A percentile compares a stretch with the other conserved stretches of the same genome.
Evolutionary conservation across 1,140 invertebrate genomes (phyloP).

Genomic region (Macrostomum lignano): DNA sequence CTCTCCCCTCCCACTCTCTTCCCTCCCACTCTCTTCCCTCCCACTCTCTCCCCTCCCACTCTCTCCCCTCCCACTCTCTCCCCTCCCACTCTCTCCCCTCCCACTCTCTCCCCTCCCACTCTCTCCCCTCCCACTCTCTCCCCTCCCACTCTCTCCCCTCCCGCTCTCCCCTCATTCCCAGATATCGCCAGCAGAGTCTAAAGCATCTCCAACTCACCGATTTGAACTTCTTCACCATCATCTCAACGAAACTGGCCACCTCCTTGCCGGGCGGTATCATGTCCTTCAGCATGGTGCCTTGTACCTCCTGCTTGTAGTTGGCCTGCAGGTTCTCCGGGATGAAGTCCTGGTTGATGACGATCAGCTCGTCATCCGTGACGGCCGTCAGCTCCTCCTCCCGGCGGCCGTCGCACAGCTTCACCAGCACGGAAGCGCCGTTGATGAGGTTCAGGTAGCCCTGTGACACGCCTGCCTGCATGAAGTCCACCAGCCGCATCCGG

Average conservation of each 20-base stretch:
- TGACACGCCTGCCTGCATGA: constrained; percentile 13
- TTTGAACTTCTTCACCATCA: constrained; percentile 13
- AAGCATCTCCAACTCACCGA: constrained; percentile 17
- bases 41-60: no score
- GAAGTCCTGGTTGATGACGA: constrained; percentile 1
- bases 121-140: no score
- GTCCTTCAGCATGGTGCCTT: constrained; percentile 10
- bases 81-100: no score
- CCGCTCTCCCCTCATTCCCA: no score
- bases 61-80: no score
- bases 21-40: no score
- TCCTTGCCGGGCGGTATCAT: constrained; percentile 13
- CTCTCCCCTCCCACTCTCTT: no score
- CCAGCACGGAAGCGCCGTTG: constrained; percentile 14
- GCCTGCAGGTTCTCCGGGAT: not conserved
- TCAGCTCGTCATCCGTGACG: constrained; percentile 4
- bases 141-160: no score
- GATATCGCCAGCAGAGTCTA: no score
- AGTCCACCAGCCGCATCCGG: constrained; percentile 14
- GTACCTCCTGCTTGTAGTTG: not conserved
- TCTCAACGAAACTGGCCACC: constrained; percentile 12
- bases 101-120: no score
- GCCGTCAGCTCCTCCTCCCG: constrained; percentile 16
- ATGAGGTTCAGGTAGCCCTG: constrained; percentile 13
- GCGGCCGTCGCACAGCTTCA: constrained; percentile 14